A percentile compares a stretch with the other conserved stretches of the same genome.
These are phyloP conservation scores for Struthidea cinerea DNA, from an alignment of 2,113 vertebrate genomes.

Conservation along the genomic window DNA sequence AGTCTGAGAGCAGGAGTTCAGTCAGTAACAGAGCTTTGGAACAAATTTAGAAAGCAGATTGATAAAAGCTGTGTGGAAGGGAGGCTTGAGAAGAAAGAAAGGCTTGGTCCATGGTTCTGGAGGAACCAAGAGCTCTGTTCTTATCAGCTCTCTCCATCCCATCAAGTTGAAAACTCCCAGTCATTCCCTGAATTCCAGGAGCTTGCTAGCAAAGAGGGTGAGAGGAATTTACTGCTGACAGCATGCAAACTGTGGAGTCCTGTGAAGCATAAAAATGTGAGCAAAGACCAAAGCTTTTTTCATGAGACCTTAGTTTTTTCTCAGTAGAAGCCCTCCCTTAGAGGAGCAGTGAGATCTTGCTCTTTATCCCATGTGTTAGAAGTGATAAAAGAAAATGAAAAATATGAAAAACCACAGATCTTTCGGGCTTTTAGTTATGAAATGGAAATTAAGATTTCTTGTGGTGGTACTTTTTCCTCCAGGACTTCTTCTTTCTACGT, in stretches of 20 bases:
- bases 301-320: background rate
- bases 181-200: background rate
- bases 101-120: background rate
- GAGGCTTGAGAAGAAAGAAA: background rate
- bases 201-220: background rate
- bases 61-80: background rate
- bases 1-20: background rate
- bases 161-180: background rate
- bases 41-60: background rate
- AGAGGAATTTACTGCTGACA: background rate
- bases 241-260: background rate
- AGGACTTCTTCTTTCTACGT: background rate
- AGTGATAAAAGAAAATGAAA: background rate
- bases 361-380: background rate
- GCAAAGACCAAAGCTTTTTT: background rate
- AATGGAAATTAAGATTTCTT: background rate
- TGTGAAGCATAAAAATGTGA: background rate
- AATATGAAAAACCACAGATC: background rate
- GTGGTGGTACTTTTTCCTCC: background rate
- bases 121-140: background rate
- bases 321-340: background rate
- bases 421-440: background rate
- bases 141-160: background rate
- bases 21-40: background rate
- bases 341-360: background rate